Percentiles rank a stretch among this genome's conserved stretches.
Evolutionary conservation across 1,140 invertebrate genomes (phyloP).

Genomic region (Hycleus phaleratus): DNA sequence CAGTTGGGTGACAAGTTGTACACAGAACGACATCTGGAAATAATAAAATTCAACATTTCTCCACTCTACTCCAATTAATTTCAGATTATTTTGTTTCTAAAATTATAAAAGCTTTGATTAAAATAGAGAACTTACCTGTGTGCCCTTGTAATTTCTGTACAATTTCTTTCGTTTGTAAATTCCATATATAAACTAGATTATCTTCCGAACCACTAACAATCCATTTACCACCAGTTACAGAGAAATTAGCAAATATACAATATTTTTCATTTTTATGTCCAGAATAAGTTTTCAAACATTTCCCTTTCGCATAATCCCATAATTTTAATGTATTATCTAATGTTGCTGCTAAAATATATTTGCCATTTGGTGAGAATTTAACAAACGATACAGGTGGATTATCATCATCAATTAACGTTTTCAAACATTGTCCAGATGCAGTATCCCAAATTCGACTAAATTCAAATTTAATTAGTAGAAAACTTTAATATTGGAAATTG

Average conservation of each 20-base stretch:
- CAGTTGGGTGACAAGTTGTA: slow-evolving; percentile 96
- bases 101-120: background rate
- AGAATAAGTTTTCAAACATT: slow-evolving; percentile 95
- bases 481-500: background rate
- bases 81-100: background rate
- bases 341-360: slow-evolving; percentile 97
- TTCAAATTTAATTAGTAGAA: slow-evolving; percentile 20
- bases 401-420: slow-evolving; percentile 95
- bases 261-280: slow-evolving; percentile 99
- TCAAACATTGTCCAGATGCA: slow-evolving; percentile 96
- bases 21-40: slow-evolving; percentile 90
- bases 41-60: slow-evolving; percentile 8
- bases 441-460: slow-evolving; percentile 98
- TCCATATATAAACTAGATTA: slow-evolving; percentile 99
- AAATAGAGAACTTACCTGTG: slow-evolving; percentile 57
- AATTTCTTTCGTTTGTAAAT: slow-evolving; percentile 98
- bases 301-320: slow-evolving; percentile 98
- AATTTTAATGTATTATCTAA: slow-evolving; percentile 97
- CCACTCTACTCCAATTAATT: background rate
- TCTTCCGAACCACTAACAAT: slow-evolving; percentile 99
- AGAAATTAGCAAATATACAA: slow-evolving; percentile 99
- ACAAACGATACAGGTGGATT: slow-evolving; percentile 99
- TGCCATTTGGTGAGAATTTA: slow-evolving; percentile 99
- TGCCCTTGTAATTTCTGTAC: slow-evolving; percentile 96
- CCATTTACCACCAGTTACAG: slow-evolving; percentile 99